phyloP scores from a whole-genome alignment of 2,113 vertebrate genomes.

The Sciurus niger region DNA sequence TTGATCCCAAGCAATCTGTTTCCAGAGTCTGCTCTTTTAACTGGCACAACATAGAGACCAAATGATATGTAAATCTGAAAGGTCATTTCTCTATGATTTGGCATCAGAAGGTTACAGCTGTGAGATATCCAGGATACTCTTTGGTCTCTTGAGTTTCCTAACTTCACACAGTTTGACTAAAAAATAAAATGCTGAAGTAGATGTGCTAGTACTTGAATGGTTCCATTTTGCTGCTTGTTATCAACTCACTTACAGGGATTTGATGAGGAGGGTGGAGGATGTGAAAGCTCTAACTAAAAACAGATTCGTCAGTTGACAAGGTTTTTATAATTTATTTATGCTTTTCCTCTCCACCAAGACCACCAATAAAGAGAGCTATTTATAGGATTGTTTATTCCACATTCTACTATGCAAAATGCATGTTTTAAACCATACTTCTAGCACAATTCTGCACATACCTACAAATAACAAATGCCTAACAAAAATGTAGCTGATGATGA shows the following conservation, averaged over 20 bases:
- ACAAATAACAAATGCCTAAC: not conserved
- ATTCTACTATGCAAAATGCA: constrained; percentile 54
- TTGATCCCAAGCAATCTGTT: constrained; percentile 29
- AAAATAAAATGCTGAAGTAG: not conserved
- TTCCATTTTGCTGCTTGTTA: constrained; percentile 13
- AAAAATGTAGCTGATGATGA: not conserved
- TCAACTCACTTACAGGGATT: not conserved
- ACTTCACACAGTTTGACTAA: not conserved
- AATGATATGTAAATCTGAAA: not conserved
- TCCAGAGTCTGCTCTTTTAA: constrained; percentile 20
- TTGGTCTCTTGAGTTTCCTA: constrained; percentile 4
- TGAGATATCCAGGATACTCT: not conserved
- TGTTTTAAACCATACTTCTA: constrained; percentile 46
- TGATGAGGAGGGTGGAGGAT: not conserved
- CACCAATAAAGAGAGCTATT: constrained; percentile 66
- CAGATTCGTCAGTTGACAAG: constrained; percentile 64
- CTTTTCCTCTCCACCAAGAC: constrained; percentile 46
- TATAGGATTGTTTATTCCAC: constrained; percentile 63
- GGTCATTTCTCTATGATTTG: constrained; percentile 18
- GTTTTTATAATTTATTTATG: constrained; percentile 57
- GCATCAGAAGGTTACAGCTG: not conserved
- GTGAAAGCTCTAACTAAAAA: constrained; percentile 68
- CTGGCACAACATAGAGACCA: not conserved
- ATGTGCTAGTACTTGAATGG: not conserved
- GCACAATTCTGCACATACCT: constrained; percentile 6